These are phyloP conservation scores for Mareca strepera DNA, from an alignment of 2,797 vertebrate genomes.

Conservation along the genomic window DNA sequence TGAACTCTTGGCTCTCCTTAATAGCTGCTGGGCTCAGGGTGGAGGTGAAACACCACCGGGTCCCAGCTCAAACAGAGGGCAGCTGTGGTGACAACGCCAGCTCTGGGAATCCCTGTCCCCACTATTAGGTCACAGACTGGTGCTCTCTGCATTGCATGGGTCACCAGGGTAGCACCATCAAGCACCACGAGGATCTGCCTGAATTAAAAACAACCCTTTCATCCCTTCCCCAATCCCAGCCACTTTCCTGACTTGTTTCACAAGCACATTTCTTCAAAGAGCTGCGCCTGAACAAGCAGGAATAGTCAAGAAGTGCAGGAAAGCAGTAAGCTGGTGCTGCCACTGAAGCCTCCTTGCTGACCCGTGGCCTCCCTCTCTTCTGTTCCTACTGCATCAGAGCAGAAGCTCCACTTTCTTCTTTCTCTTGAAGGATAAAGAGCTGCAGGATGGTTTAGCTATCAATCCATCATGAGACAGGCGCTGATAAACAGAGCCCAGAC, in stretches of 20 bases:
- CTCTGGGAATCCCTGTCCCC: not conserved
- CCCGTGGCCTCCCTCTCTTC: not conserved
- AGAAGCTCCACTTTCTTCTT: not conserved
- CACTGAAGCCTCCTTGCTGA: not conserved
- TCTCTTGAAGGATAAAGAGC: not conserved
- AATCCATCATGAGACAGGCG: rapidly evolving
- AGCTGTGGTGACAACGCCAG: not conserved
- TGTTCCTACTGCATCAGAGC: not conserved
- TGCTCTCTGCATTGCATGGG: not conserved
- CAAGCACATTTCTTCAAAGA: rapidly evolving
- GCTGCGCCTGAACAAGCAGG: not conserved
- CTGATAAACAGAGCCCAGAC: not conserved
- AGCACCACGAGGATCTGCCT: not conserved
- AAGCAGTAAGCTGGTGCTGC: not conserved
- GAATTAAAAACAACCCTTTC: not conserved
- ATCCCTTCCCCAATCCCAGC: not conserved
- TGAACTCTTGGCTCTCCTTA: not conserved
- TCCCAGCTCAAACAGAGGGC: not conserved
- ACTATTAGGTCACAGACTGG: not conserved
- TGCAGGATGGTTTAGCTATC: not conserved
- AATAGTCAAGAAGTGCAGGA: not conserved
- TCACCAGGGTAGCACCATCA: not conserved
- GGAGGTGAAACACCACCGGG: not conserved
- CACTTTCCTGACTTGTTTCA: not conserved
- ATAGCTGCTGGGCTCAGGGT: not conserved